phyloP scores from a whole-genome alignment of 1,140 invertebrate genomes.

The Thaumetopoea pityocampa region DNA sequence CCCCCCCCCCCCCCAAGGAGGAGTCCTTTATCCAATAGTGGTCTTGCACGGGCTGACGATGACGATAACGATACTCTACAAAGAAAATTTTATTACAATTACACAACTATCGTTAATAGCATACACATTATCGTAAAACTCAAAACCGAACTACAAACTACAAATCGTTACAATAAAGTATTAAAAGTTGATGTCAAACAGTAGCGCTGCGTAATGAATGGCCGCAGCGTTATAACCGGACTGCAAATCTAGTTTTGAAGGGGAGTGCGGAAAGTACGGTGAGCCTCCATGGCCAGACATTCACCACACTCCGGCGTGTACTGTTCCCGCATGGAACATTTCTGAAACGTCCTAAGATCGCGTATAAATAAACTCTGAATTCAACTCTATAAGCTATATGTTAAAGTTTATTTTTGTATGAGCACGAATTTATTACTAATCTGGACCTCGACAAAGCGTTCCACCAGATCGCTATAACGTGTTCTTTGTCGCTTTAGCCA shows the following conservation, averaged over 20 bases:
- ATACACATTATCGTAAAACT: constrained; percentile 19
- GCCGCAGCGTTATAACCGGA: constrained; percentile 66
- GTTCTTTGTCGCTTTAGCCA: constrained; percentile 68
- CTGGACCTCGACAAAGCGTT: not conserved
- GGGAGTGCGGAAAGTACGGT: constrained; percentile 71
- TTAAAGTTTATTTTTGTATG: constrained; percentile 13
- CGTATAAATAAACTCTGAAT: constrained; percentile 19
- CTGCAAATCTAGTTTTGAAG: constrained; percentile 72
- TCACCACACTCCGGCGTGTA: constrained; percentile 68
- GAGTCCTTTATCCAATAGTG: no score
- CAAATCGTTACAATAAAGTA: constrained; percentile 41
- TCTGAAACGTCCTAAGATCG: constrained; percentile 32
- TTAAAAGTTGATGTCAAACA: constrained; percentile 57
- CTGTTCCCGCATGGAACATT: constrained; percentile 29
- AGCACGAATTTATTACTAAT: constrained; percentile 28
- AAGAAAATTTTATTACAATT: no score
- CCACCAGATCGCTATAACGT: constrained; percentile 67
- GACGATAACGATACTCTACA: no score
- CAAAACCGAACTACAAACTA: constrained; percentile 25
- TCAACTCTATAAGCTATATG: constrained; percentile 10
- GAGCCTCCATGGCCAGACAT: constrained; percentile 70
- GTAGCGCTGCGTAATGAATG: constrained; percentile 67
- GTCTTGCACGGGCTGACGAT: no score
- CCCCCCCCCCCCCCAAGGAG: no score
- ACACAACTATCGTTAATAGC: constrained; percentile 12